phyloP scores from a whole-genome alignment of 2,797 vertebrate genomes.

The Melanotaenia pygmaea region DNA sequence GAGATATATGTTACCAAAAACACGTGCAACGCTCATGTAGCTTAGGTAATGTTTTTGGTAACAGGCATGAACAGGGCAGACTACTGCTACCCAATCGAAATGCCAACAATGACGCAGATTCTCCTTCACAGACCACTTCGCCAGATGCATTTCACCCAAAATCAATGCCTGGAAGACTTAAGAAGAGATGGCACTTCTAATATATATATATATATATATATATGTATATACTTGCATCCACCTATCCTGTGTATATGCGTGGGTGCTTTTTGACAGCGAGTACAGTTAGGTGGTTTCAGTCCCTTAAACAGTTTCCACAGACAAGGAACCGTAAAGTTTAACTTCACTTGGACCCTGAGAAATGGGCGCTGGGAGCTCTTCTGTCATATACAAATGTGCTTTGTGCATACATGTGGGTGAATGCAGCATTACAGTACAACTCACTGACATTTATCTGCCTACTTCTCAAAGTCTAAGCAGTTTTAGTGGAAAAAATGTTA shows the following conservation, averaged over 20 bases:
- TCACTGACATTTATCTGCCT: conserved; percentile 42
- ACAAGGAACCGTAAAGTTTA: conserved; percentile 52
- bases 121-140: conserved; percentile 49
- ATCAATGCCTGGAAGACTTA: conserved; percentile 80
- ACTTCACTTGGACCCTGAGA: conserved; percentile 81
- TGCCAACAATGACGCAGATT: conserved; percentile 45
- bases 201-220: no score
- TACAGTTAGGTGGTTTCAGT: conserved; percentile 43
- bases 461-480: conserved; percentile 57
- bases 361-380: conserved; percentile 70
- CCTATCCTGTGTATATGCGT: conserved; percentile 26
- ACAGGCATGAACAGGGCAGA: conserved; percentile 70
- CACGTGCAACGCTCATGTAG: conserved; percentile 58
- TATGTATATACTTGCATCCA: conserved; percentile 41
- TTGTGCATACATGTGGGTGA: conserved; percentile 17
- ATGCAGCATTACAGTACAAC: conserved; percentile 46
- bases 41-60: conserved; percentile 73
- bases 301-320: conserved; percentile 59
- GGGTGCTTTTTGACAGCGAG: conserved; percentile 26
- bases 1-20: conserved; percentile 62
- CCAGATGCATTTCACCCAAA: conserved; percentile 62
- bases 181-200: conserved; percentile 72
- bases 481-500: conserved; percentile 53
- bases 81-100: conserved; percentile 60
- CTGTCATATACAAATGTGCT: conserved; percentile 63